These are phyloP conservation scores for Leistus spinibarbis DNA, from an alignment of 2,888 invertebrate genomes.

Conservation along the genomic window DNA sequence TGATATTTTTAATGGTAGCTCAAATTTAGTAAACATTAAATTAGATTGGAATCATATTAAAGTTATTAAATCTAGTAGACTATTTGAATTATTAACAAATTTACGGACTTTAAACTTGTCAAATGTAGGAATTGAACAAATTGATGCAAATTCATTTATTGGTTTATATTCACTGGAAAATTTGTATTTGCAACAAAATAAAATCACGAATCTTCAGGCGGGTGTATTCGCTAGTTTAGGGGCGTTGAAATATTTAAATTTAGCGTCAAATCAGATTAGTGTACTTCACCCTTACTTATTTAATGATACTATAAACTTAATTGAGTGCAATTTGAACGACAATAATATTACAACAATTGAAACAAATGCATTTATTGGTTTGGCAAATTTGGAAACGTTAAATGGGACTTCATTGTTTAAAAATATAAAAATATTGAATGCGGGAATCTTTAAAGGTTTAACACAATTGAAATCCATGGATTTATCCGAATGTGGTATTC, in stretches of 20 bases:
- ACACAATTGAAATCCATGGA: background rate
- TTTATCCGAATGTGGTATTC: background rate
- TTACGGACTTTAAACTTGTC: background rate
- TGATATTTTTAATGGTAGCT: background rate
- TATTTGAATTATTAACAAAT: background rate
- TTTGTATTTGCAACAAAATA: conserved; percentile 1
- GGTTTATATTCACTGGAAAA: background rate
- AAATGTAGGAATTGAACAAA: background rate
- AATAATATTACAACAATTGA: conserved; percentile 18
- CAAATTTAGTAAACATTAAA: background rate
- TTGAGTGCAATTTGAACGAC: background rate
- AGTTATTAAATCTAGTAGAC: too few relatives aligned
- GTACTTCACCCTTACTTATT: background rate
- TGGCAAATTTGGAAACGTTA: background rate
- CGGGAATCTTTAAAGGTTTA: conserved; percentile 6
- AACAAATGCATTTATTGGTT: conserved; percentile 11
- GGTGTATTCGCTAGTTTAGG: background rate
- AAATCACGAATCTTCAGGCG: background rate
- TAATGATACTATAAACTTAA: background rate
- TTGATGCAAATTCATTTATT: background rate
- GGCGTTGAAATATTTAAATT: background rate
- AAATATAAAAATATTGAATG: background rate
- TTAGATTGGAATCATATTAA: background rate
- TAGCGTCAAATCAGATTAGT: background rate
- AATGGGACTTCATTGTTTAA: background rate